Percentiles rank a stretch among this genome's conserved stretches.
Conservation (phyloP, 2,888 invertebrate species). For the Cryptus viduatorius region DNA sequence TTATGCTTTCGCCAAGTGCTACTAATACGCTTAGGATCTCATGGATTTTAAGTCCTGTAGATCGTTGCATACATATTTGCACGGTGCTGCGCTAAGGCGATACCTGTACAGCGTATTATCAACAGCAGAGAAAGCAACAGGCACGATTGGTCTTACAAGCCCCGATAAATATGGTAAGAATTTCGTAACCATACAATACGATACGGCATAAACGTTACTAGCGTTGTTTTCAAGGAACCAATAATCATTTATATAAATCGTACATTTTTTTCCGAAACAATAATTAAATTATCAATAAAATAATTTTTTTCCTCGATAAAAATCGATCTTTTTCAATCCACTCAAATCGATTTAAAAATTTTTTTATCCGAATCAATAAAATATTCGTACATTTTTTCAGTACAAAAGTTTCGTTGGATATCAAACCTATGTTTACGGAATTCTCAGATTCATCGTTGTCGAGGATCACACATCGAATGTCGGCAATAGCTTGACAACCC, state of each 20-base stretch:
- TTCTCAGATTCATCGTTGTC: conserved; percentile 98
- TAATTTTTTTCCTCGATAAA: no score
- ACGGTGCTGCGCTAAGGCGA: conserved; percentile 96
- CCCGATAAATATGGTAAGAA: conserved; percentile 91
- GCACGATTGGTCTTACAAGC: conserved; percentile 96
- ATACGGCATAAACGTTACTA: no score
- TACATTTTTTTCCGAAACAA: no score
- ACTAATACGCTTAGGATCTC: conserved; percentile 92
- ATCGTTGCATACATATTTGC: conserved; percentile 98
- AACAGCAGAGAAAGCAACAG: conserved; percentile 97
- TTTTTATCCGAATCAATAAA: no score
- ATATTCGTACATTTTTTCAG: conserved; percentile 84
- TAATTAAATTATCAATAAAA: no score
- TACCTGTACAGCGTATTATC: conserved; percentile 96
- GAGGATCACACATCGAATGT: conserved; percentile 99
- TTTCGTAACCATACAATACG: no score
- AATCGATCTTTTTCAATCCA: no score
- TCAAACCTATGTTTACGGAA: conserved; percentile 94
- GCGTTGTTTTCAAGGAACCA: no score
- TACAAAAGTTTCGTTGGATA: conserved; percentile 96
- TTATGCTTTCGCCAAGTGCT: no score
- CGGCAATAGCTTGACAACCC: conserved; percentile 94
- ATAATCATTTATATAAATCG: no score
- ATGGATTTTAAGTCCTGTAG: conserved; percentile 99
- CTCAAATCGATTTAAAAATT: conserved; percentile 76